Base-by-base conservation (phyloP, 2,888 invertebrate species). In the Amorpha juglandis region DNA sequence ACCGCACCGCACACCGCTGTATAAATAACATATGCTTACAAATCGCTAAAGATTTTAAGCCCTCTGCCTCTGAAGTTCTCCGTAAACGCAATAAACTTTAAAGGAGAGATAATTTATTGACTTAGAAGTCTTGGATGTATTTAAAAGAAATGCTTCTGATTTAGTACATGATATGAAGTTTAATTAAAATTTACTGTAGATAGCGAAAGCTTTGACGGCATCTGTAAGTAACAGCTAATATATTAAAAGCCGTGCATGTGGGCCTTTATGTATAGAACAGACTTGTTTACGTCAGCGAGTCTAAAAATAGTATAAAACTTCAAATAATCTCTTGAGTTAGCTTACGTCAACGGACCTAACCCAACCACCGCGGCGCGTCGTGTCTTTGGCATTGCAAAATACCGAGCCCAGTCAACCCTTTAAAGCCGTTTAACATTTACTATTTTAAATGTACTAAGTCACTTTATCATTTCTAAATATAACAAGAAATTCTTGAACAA, bases 11-110 rank as follows among this genome's bases (percentile, higher is more conserved):
- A 19, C 50, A 7, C 50, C 16, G 74, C 71, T 72, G 71, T 67
- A 64, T 66, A 66, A 65, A 67, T 63, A 62, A 65, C 58, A 66
- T 67, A 63, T 68, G 68, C 71, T 68, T 68, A 70, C 67, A 68
- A 65, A 64, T 66, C 42, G 55, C 35, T 42, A 64, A 63, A 50
- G 67, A 64, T 64, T 52, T 63, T 66, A 52, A 63, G 33, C 51
- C 53, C 62, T 53, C 63, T 63, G 58, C 19, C 51, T 52, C 21
- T 42, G 12, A 14, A 65, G n/a, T 19, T 42, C 58, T 42, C 19
- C 38, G 42, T 42, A 58, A 58, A 58, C 38, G 58, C 38, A 42
- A 58, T 58, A 42, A 58, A 58, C 42, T 12, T 58, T 42, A 42
- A 38, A 58, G 38, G 38, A 35, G 35, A 16, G 38, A 55, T 55